Evolutionary conservation across 2,113 vertebrate species (phyloP), one percentile per base, ranked within the genome.

Genomic region (Perca schrenkii): DNA sequence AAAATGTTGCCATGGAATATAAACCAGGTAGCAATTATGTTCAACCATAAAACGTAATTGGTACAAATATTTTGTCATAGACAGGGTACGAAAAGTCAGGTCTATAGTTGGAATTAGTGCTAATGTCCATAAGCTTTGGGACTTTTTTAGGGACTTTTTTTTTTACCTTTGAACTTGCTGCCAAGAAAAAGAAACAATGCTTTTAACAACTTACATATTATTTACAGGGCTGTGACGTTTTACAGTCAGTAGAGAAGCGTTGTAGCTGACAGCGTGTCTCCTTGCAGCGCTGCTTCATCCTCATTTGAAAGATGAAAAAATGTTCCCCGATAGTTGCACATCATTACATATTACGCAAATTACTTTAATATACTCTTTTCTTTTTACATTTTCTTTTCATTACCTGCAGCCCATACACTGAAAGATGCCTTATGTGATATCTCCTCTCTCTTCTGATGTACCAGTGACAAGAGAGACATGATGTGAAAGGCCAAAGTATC

Each of bases 401-500:
- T 46, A 80, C 74, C 63, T 75, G 69, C 47, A 21, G 13, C 8
- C 15, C 10, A 1, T 25, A 47, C 19, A 13, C 8, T 47, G 84
- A 70, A 1, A 56, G 47, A 63, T 6, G 50, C 53, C 31, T 31
- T 0, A 16, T 25, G 16, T 28, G n/a, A 83, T 57, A 40, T 43
- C 52, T 75, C 31, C 34, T 36, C 19, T 67, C 47, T 84, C 19
- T 36, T 40, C 68, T 54, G 77, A 79, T 76, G 61, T 6, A 58
- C 64, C 66, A 22, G 25, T 17, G 75, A 81, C 65, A 66, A 60
- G 71, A 7, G n/a, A 40, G 73, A 82, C 22, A 8, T n/a, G 63
- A 87, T 83, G 73, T 74, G 63, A 78, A 74, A 84, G 64, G 77
- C 61, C 61, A 68, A 28, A 87, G 79, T 77, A 78, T 88, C 74